Percentiles rank a stretch among this genome's conserved stretches.
Conservation (phyloP, 2,797 vertebrate species). For the Manis pentadactyla region DNA sequence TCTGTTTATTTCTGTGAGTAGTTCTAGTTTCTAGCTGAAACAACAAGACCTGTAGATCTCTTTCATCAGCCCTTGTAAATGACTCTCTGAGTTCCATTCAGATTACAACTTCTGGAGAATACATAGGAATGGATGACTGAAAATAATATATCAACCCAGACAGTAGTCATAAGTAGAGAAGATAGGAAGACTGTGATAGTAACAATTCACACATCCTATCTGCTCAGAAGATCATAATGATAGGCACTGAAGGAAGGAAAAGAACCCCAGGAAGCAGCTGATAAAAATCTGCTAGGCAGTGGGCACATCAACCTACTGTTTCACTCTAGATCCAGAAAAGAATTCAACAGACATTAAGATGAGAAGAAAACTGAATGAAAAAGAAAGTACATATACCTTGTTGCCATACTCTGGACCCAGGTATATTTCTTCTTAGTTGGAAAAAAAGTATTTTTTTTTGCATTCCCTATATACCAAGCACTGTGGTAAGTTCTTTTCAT, state of each 20-base stretch:
- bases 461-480: neutral
- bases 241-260: neutral
- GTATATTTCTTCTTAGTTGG: neutral
- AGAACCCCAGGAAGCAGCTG: neutral
- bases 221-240: neutral
- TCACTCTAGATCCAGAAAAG: neutral
- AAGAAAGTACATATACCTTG: neutral
- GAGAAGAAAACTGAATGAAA: neutral
- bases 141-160: neutral
- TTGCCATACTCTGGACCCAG: neutral
- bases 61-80: neutral
- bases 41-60: neutral
- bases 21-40: neutral
- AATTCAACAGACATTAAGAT: neutral
- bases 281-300: neutral
- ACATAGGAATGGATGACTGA: neutral
- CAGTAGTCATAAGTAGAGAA: neutral
- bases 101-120: neutral
- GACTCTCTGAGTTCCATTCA: neutral
- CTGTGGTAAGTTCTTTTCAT: neutral
- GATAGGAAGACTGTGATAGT: neutral
- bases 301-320: too few species aligned
- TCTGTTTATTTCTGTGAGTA: neutral
- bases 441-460: neutral
- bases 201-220: neutral